Base-by-base conservation (phyloP, 2,113 vertebrate species). In the Chinchilla lanigera region DNA sequence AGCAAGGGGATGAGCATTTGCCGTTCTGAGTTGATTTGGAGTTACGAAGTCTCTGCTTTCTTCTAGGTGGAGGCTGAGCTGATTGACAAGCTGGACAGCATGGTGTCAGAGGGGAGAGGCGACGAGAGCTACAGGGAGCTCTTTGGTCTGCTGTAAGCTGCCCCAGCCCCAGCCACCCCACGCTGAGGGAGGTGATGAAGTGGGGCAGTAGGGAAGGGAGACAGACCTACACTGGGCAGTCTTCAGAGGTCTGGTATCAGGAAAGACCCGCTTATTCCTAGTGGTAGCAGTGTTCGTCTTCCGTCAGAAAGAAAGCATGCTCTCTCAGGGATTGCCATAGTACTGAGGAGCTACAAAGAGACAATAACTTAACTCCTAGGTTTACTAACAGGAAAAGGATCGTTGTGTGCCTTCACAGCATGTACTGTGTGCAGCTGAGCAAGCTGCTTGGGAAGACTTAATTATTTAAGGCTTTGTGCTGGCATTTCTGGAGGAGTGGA, bases 121-220 rank as follows among this genome's bases (percentile, higher is more conserved):
- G 99, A 99, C 86, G 99, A 99, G 98, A 99, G 99, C 98, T 99
- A 99, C 98, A 98, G 99, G 96, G 99, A 99, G 94, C 99, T 99
- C 98, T 99, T 99, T 99, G 99, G 99, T 97, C 99, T 99, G 94
- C 99, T 99, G 99, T 99, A 99, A 99, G 99, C 97, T 89, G 11
- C 89, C 86, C 95, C 47, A 33, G 14, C 86, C 97, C 35, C 50
- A 96, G 30, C 56, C 61, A 41, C 35, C 82, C 71, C 65, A 67
- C 1, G 0, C 0, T 67, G 92, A 85, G 86, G 28, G 58, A 63
- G 41, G 47, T 77, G n/a, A 19, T 93, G 12, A 75, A 86, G 35
- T 61, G 52, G 61, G 52, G 60, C 58, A 78, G 35, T 75, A 56
- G 89, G 52, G 50, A 58, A n/a, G 26, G 30, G 24, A 28, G 56